A percentile compares a stretch with the other conserved stretches of the same genome.
Evolutionary conservation across 2,113 vertebrate genomes (phyloP).

Genomic region (Psittacus erithacus): DNA sequence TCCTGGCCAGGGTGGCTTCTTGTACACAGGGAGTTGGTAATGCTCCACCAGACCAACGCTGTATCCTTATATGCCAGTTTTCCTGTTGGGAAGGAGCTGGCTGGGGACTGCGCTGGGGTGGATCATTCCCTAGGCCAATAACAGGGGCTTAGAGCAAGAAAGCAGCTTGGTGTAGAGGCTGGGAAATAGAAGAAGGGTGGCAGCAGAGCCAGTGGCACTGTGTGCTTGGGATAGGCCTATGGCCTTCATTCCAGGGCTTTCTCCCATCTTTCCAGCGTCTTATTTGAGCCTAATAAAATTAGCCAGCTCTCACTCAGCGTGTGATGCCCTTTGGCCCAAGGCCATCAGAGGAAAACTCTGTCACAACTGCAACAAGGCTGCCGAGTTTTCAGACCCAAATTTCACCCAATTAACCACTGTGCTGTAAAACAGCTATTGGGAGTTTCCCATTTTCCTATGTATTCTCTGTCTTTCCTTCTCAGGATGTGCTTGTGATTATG

Average conservation of each 20-base stretch:
- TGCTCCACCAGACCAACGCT: not conserved
- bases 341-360: not conserved
- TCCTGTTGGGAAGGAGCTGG: not conserved
- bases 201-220: not conserved
- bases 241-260: not conserved
- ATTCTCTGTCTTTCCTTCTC: not conserved
- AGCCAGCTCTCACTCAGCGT: not conserved
- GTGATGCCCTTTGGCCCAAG: not conserved
- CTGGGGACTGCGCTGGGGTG: not conserved
- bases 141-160: not conserved
- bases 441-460: not conserved
- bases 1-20: not conserved
- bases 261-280: not conserved
- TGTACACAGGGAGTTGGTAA: not conserved
- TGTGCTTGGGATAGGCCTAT: not conserved
- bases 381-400: not conserved
- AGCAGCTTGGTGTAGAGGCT: not conserved
- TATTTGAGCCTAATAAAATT: not conserved
- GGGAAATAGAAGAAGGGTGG: not conserved
- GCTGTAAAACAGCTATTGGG: not conserved
- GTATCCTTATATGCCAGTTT: rapidly evolving
- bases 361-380: not conserved
- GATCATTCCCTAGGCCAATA: not conserved
- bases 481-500: not conserved
- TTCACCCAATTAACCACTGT: not conserved